Evolutionary conservation across 1,140 invertebrate genomes (phyloP).

Genomic region (Platyscapa corneri): DNA sequence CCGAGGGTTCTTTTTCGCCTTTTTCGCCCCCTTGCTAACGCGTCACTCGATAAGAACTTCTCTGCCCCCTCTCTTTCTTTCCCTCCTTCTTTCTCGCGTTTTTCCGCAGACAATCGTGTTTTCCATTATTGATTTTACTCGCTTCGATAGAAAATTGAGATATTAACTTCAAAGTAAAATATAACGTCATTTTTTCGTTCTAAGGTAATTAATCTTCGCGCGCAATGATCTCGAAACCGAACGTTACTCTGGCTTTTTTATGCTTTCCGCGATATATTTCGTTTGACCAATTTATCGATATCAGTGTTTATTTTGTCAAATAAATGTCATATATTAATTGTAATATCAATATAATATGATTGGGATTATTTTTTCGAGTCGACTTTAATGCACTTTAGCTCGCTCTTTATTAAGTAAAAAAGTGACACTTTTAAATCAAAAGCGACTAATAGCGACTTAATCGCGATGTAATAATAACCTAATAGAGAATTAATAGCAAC

Average conservation of each 20-base stretch:
- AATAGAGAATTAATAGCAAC: no score
- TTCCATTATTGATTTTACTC: slow-evolving; percentile 42
- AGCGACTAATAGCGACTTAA: no score
- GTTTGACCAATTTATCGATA: neutral
- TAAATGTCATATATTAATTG: no score
- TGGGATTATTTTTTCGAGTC: no score
- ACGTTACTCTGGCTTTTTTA: neutral
- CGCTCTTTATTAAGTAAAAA: no score
- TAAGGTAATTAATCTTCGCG: neutral
- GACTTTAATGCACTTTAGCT: no score
- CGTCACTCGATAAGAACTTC: neutral
- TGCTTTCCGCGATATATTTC: neutral
- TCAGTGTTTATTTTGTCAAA: no score
- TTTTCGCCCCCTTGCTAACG: slow-evolving; percentile 8
- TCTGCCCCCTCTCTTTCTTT: slow-evolving; percentile 10
- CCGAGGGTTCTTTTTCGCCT: neutral
- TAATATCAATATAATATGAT: no score
- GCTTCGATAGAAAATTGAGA: slow-evolving; percentile 19
- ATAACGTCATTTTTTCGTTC: neutral
- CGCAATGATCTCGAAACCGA: neutral
- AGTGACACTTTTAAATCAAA: no score
- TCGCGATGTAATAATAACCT: no score
- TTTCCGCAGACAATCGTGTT: slow-evolving; percentile 27
- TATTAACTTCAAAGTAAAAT: slow-evolving; percentile 20
- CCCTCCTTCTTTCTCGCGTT: slow-evolving; percentile 27